Percentiles rank a stretch among this genome's conserved stretches.
phyloP scores from a whole-genome alignment of 2,888 invertebrate genomes.

The Melieria crassipennis region DNA sequence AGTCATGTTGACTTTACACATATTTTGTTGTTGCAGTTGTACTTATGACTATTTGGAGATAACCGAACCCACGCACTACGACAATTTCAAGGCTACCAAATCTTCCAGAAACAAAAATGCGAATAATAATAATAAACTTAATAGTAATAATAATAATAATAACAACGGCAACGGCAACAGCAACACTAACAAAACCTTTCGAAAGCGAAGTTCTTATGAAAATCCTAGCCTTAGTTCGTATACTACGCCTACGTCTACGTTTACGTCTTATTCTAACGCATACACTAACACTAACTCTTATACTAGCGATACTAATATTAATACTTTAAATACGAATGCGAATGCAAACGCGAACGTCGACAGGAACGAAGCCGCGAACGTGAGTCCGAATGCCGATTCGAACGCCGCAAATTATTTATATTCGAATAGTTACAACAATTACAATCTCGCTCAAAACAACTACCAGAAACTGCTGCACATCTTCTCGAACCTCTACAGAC shows the following conservation, averaged over 20 bases:
- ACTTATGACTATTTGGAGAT: conserved; percentile 82
- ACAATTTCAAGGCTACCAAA: conserved; percentile 47
- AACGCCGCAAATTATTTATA: conserved; percentile 45
- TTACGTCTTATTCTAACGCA: conserved; percentile 30
- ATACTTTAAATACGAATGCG: conserved; percentile 29
- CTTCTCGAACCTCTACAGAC: conserved; percentile 54
- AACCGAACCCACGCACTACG: conserved; percentile 64
- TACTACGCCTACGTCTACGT: conserved; percentile 37
- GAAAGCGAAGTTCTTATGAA: conserved; percentile 50
- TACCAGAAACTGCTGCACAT: conserved; percentile 54
- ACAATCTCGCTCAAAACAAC: conserved; percentile 53
- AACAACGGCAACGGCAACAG: conserved; percentile 36
- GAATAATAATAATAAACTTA: conserved; percentile 32
- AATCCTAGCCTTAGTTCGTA: conserved; percentile 43
- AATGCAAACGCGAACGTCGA: conserved; percentile 31
- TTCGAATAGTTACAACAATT: conserved; percentile 49
- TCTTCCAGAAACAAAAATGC: conserved; percentile 46
- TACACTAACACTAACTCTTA: conserved; percentile 27
- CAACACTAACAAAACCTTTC: conserved; percentile 41
- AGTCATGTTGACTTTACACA: not conserved
- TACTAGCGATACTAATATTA: conserved; percentile 12
- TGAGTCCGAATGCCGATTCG: conserved; percentile 41
- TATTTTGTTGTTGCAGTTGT: conserved; percentile 70
- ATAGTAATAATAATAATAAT: conserved; percentile 39
- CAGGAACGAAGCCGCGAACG: conserved; percentile 27